phyloP scores from a whole-genome alignment of 2,888 invertebrate genomes.

The Eugnorisma glareosa region DNA sequence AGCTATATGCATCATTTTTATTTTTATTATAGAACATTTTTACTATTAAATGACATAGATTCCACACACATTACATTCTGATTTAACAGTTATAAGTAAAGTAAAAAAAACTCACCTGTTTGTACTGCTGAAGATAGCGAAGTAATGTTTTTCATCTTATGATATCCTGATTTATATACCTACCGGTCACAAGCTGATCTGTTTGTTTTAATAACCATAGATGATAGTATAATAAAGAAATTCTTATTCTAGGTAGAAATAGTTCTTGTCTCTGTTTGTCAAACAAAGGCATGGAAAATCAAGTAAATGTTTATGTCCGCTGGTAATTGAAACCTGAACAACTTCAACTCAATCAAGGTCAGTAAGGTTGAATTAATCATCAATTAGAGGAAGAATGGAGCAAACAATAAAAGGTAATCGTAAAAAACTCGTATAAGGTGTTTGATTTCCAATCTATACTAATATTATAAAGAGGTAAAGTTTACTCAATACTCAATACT shows the following conservation, averaged over 20 bases:
- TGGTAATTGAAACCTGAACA: neutral
- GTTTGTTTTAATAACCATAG: neutral
- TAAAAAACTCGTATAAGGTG: too few species aligned
- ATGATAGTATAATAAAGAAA: slow-evolving; percentile 9
- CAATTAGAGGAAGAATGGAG: neutral
- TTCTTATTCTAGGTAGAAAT: neutral
- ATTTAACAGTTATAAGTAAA: neutral
- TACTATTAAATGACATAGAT: too few species aligned
- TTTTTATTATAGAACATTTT: too few species aligned
- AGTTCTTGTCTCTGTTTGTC: neutral
- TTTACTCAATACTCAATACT: too few species aligned
- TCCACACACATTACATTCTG: too few species aligned
- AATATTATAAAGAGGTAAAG: too few species aligned
- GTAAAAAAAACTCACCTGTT: neutral
- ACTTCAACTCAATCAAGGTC: neutral
- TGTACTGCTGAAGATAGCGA: neutral
- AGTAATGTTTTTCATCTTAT: neutral
- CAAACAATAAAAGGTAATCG: neutral
- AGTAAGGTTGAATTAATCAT: neutral
- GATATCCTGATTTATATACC: slow-evolving; percentile 20
- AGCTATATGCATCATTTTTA: too few species aligned
- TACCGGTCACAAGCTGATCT: neutral
- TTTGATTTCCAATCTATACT: too few species aligned
- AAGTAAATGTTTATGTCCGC: neutral
- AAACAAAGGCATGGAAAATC: neutral